Evolutionary conservation across 2,888 invertebrate genomes (phyloP).

Genomic region (Arctia plantaginis): DNA sequence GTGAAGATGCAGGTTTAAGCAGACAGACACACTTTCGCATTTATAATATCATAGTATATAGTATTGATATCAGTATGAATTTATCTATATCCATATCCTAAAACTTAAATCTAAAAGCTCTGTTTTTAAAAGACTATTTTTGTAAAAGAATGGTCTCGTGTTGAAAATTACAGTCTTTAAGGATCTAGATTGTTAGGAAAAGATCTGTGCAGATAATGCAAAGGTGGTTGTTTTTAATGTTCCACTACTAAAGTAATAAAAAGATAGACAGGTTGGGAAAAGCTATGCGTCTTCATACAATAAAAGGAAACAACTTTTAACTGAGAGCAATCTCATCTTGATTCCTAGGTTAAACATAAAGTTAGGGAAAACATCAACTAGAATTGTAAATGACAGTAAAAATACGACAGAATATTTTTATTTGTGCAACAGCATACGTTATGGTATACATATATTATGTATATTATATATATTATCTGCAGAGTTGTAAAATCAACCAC

Average conservation of each 20-base stretch:
- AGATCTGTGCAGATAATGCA: too few species aligned
- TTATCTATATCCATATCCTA: not conserved
- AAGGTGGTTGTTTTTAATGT: not conserved
- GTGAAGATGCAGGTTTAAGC: too few species aligned
- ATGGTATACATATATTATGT: not conserved
- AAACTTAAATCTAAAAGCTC: not conserved
- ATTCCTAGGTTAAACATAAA: not conserved
- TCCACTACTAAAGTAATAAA: not conserved
- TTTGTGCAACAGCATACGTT: not conserved
- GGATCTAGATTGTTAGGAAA: not conserved
- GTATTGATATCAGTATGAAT: too few species aligned
- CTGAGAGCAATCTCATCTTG: not conserved
- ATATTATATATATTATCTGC: too few species aligned
- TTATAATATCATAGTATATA: too few species aligned
- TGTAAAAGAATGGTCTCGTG: not conserved
- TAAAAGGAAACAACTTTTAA: not conserved
- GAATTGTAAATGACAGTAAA: not conserved
- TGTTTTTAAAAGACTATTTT: not conserved
- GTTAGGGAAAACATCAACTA: not conserved
- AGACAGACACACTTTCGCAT: too few species aligned
- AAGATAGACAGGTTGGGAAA: not conserved
- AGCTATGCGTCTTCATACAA: not conserved
- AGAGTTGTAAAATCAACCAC: too few species aligned
- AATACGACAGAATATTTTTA: not conserved
- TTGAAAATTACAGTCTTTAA: not conserved